Base-by-base conservation (phyloP, 37 sponge, comb jelly and placozoan species). In the Amphimedon queenslandica region DNA sequence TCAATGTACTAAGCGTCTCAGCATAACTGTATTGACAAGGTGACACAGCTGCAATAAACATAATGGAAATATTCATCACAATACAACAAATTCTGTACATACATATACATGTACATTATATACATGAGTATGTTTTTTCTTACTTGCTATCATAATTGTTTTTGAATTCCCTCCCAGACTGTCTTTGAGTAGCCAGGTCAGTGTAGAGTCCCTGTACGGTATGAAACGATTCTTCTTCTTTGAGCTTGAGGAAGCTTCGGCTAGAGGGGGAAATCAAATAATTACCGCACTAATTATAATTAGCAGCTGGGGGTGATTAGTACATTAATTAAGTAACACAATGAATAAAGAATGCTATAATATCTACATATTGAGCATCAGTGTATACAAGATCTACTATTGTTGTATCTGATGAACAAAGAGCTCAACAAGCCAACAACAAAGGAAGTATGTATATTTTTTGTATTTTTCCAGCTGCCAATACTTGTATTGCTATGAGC, bases 151-250 rank as follows among this genome's bases (percentile, higher is more conserved):
- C 90, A 94, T 86, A 60, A 94, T 80, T 29, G 95, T 94, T 67
- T 90, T 86, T 4, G 95, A 75, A 70, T 94, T 94, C 32, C 95
- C 95, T 76, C 95, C 95, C 37, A 94, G 75, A 38, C 91, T 90
- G 51, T 94, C 95, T 70, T 83, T 89, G n/a, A 94, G 87, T 4
- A 94, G 82, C 87, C 90, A 85, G 6, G 95, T 94, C 72, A 94
- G 72, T 18, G 81, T 81, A 23, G 95, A 94, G 82, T 94, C 95
- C 42, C 95, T 64, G 64, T 94, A 94, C 38, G 95, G 90, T 33
- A 94, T 77, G 66, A 73, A 93, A 0, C 47, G 27, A 58, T 47
- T 90, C 66, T 65, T 90, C 16, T 61, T 27, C 40, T 40, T 60
- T 10, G 31, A 68, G 4, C 60, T 42, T 4, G 43, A 41, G 11